These are phyloP conservation scores for Loripinus fragilis DNA, from an alignment of 2,888 invertebrate genomes.

Conservation along the genomic window DNA sequence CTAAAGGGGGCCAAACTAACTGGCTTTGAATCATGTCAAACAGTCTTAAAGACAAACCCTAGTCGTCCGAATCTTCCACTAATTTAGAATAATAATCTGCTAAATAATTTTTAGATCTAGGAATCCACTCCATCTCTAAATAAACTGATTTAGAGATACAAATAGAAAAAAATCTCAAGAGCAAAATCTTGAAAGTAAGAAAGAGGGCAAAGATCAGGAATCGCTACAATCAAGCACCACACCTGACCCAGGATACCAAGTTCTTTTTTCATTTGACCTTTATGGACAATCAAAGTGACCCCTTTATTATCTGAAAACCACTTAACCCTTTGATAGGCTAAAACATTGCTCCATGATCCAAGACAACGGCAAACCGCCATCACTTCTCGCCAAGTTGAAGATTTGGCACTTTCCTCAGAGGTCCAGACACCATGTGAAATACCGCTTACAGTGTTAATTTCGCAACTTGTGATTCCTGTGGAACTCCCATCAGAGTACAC, in stretches of 20 bases:
- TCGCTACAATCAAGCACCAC: too few species aligned
- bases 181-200: slow-evolving; percentile 46
- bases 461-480: too few species aligned
- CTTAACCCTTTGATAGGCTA: too few species aligned
- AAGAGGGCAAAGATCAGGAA: too few species aligned
- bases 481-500: too few species aligned
- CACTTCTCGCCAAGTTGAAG: too few species aligned
- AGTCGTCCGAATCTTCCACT: slow-evolving; percentile 46
- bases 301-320: slow-evolving; percentile 20
- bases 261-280: slow-evolving; percentile 27
- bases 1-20: slow-evolving; percentile 25
- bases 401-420: too few species aligned
- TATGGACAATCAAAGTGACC: slow-evolving; percentile 54
- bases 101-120: slow-evolving; percentile 42
- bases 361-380: too few species aligned
- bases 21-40: slow-evolving; percentile 19
- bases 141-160: slow-evolving; percentile 27
- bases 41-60: slow-evolving; percentile 40
- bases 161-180: slow-evolving; percentile 10
- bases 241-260: too few species aligned
- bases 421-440: too few species aligned
- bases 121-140: slow-evolving; percentile 48
- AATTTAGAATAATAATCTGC: slow-evolving; percentile 42
- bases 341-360: too few species aligned
- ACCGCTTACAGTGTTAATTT: too few species aligned